Evolutionary conservation across 2,888 invertebrate genomes (phyloP).

Genomic region (Ferrisia virgata): DNA sequence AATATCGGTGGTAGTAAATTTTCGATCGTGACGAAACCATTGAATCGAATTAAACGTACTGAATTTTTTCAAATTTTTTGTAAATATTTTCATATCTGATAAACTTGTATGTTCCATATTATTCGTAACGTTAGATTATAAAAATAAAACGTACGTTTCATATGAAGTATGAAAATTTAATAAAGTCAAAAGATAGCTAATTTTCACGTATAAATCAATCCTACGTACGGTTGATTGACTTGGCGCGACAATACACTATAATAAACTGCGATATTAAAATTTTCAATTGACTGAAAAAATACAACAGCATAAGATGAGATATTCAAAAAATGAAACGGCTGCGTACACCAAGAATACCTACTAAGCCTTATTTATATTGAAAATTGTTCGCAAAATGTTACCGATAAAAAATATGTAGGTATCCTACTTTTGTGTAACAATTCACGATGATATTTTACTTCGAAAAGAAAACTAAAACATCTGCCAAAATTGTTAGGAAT

Average conservation of each 20-base stretch:
- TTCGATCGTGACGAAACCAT: too few relatives aligned
- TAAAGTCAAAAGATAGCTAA: not conserved
- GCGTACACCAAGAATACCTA: not conserved
- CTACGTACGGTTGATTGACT: not conserved
- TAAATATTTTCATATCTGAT: too few relatives aligned
- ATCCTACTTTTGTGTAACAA: not conserved
- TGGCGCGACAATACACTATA: not conserved
- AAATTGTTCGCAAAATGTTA: slow-evolving; percentile 23
- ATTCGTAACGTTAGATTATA: not conserved
- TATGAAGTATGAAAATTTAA: not conserved
- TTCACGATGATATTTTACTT: too few relatives aligned
- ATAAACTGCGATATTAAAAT: slow-evolving; percentile 22
- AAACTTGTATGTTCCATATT: too few relatives aligned
- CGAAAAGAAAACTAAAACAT: not conserved
- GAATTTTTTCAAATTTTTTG: too few relatives aligned
- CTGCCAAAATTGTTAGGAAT: not conserved
- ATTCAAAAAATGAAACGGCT: not conserved
- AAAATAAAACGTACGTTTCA: not conserved
- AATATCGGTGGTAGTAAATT: too few relatives aligned
- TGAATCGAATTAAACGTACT: too few relatives aligned
- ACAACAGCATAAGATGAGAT: not conserved
- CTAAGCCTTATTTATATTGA: not conserved
- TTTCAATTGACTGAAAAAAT: not conserved
- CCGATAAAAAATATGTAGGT: not conserved
- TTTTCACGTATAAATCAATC: not conserved